A percentile compares a stretch with the other conserved stretches of the same genome.
These are phyloP conservation scores for Pseudanteris insignis DNA, from an alignment of 2,888 invertebrate species.

Conservation along the genomic window DNA sequence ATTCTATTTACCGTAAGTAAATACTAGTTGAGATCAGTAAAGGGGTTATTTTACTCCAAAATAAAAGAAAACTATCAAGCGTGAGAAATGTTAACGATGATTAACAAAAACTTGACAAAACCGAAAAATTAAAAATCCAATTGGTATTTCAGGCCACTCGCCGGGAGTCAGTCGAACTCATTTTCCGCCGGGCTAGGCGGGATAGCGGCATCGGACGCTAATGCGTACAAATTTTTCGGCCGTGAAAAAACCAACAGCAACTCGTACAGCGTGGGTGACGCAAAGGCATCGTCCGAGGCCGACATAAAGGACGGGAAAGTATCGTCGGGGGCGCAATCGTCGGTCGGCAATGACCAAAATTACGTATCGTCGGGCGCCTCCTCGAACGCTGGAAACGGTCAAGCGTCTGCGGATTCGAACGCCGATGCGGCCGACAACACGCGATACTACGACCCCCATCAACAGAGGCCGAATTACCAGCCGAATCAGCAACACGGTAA, in stretches of 20 bases:
- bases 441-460: constrained; percentile 4
- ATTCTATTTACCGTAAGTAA: too few species aligned
- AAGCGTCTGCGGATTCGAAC: constrained; percentile 28
- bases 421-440: constrained; percentile 26
- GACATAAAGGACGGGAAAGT: constrained; percentile 55
- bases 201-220: constrained; percentile 53
- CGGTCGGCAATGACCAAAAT: constrained; percentile 49
- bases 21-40: too few species aligned
- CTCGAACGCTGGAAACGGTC: constrained; percentile 42
- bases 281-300: constrained; percentile 53
- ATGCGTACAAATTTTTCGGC: constrained; percentile 52
- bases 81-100: too few species aligned
- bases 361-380: constrained; percentile 48
- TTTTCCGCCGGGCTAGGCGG: constrained; percentile 54
- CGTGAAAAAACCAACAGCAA: constrained; percentile 50
- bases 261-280: constrained; percentile 50
- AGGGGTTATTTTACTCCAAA: too few species aligned
- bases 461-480: too few species aligned
- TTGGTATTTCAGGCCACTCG: constrained; percentile 46
- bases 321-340: constrained; percentile 53
- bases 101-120: too few species aligned
- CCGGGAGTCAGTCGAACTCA: constrained; percentile 56
- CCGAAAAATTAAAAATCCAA: too few species aligned
- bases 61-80: constrained; percentile 23
- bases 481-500: constrained; percentile 10